phyloP scores from a whole-genome alignment of 1,140 invertebrate genomes.

The Sycophaga agraensis region DNA sequence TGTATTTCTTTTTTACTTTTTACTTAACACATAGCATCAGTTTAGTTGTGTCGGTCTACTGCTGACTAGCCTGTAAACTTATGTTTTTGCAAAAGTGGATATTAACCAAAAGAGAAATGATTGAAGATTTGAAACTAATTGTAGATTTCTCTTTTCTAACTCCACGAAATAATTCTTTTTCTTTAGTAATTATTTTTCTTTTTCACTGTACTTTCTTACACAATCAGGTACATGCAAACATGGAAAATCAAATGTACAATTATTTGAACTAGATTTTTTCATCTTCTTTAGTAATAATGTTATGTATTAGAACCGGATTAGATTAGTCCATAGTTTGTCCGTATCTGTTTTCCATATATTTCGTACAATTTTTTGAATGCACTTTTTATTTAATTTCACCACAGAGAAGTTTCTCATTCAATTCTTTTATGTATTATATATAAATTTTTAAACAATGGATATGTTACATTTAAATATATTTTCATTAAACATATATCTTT shows the following conservation, averaged over 20 bases:
- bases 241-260: not conserved
- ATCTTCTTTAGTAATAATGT: conserved; percentile 9
- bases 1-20: conserved; percentile 12
- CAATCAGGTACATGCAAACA: conserved; percentile 19
- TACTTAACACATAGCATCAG: conserved; percentile 3
- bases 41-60: conserved; percentile 23
- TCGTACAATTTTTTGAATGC: too few species aligned
- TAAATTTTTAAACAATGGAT: too few species aligned
- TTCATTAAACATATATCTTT: too few species aligned
- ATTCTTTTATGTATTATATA: too few species aligned
- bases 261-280: conserved; percentile 6
- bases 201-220: conserved; percentile 5
- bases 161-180: not conserved
- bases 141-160: not conserved
- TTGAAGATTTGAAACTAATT: not conserved
- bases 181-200: not conserved
- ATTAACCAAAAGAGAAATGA: conserved; percentile 10
- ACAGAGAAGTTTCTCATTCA: not conserved
- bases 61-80: conserved; percentile 17
- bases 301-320: conserved; percentile 16
- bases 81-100: conserved; percentile 8
- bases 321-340: conserved; percentile 28
- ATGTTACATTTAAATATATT: too few species aligned
- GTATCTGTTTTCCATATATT: conserved; percentile 17
- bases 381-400: conserved; percentile 7